Percentiles rank a stretch among this genome's conserved stretches.
These are phyloP conservation scores for Parnassius smintheus DNA, from an alignment of 2,888 invertebrate genomes.

Conservation along the genomic window DNA sequence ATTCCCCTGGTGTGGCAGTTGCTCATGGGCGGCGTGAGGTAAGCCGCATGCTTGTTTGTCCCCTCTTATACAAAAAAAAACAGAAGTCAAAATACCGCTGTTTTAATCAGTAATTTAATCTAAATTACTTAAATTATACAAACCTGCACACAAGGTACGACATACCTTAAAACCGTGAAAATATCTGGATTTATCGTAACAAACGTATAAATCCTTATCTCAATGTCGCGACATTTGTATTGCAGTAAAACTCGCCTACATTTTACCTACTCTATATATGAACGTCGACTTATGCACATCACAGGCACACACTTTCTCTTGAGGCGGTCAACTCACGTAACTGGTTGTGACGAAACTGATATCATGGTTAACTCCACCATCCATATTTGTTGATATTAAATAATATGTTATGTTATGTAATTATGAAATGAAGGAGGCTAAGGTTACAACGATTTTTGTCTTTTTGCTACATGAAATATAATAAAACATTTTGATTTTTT, in stretches of 20 bases:
- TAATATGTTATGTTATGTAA: slow-evolving; percentile 52
- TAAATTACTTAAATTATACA: too few relatives aligned
- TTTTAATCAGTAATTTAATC: too few relatives aligned
- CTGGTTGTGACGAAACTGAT: slow-evolving; percentile 32
- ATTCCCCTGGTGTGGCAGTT: too few relatives aligned
- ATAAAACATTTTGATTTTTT: too few relatives aligned
- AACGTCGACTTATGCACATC: slow-evolving; percentile 23
- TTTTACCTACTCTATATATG: slow-evolving; percentile 1
- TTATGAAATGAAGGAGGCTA: slow-evolving; percentile 64
- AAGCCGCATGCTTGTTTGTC: too few relatives aligned
- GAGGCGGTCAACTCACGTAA: slow-evolving; percentile 35
- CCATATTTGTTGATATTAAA: slow-evolving; percentile 43
- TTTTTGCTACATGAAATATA: too few relatives aligned
- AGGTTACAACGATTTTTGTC: slow-evolving; percentile 49
- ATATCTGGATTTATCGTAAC: too few relatives aligned
- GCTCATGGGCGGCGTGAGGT: too few relatives aligned
- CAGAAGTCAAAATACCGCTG: too few relatives aligned
- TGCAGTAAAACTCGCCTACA: not conserved
- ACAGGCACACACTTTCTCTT: slow-evolving; percentile 50
- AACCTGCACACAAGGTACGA: too few relatives aligned
- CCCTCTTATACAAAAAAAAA: too few relatives aligned
- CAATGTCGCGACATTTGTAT: slow-evolving; percentile 11
- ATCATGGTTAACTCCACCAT: slow-evolving; percentile 26
- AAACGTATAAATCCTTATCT: slow-evolving; percentile 34
- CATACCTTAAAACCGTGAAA: too few relatives aligned